These are phyloP conservation scores for Cololabis saira DNA, from an alignment of 2,113 vertebrate genomes.

Conservation along the genomic window DNA sequence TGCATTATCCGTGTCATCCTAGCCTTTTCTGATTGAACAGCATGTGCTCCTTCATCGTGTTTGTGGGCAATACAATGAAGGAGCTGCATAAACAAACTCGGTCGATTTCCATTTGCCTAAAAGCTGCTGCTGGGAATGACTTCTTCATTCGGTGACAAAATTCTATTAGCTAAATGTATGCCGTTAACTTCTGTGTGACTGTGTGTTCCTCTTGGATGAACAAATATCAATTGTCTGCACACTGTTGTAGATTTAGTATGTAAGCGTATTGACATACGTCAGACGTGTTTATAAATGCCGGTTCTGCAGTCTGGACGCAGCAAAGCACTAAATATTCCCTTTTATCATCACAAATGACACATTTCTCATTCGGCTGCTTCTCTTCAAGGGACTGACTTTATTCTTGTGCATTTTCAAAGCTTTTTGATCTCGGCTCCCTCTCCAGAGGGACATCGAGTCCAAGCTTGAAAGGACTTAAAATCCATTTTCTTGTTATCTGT, in stretches of 20 bases:
- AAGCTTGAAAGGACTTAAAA: constrained; percentile 57
- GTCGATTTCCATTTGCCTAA: constrained; percentile 46
- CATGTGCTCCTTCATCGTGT: not conserved
- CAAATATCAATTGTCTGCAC: constrained; percentile 8
- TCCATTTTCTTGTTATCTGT: constrained; percentile 46
- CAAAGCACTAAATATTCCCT: constrained; percentile 69
- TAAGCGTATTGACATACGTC: constrained; percentile 18
- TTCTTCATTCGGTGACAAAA: constrained; percentile 13
- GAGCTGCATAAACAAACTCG: constrained; percentile 18
- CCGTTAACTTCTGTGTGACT: not conserved
- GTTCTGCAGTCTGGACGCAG: constrained; percentile 28
- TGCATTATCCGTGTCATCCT: too few relatives aligned
- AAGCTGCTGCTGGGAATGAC: constrained; percentile 30
- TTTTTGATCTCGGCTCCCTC: constrained; percentile 58
- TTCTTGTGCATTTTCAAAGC: constrained; percentile 58
- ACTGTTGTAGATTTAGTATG: not conserved
- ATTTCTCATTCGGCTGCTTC: constrained; percentile 55
- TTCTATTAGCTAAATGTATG: constrained; percentile 8
- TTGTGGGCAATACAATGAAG: not conserved
- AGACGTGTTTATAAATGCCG: not conserved
- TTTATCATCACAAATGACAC: constrained; percentile 73
- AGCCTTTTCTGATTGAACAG: not conserved
- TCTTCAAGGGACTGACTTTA: constrained; percentile 64
- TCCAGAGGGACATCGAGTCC: constrained; percentile 33
- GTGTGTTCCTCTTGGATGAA: not conserved